Base-by-base conservation (phyloP, 2,888 invertebrate genomes). In the Drosophila putrida region DNA sequence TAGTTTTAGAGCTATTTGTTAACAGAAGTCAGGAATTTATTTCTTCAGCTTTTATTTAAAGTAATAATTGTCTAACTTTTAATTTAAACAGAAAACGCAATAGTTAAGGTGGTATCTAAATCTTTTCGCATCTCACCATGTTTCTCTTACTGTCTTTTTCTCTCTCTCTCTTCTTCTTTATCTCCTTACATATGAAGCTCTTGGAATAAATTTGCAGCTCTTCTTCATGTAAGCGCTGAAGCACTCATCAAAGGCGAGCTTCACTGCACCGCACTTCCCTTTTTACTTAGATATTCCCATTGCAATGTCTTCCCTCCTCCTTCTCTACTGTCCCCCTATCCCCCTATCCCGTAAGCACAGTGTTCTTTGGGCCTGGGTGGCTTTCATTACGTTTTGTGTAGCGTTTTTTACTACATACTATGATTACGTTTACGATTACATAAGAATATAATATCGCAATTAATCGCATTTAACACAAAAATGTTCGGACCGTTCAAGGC, bases 371-470 rank as follows among this genome's bases (percentile, higher is more conserved):
- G 28, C 20, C 25, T 53, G 65, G 72, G 61, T 81, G 70, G 71
- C 82, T 71, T 62, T 63, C 62, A 75, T 82, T 80, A 64, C 76
- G 75, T 81, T 81, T 84, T 71, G 70, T 75, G 87, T 71, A 69
- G 70, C 73, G 78, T 69, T 87, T 78, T 76, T 80, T 72, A 76
- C 72, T 77, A 65, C 75, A 62, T 75, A 88, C 83, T 74, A 71
- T 82, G 89, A 84, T 85, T 89, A 88, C 85, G 80, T 85, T 85
- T 89, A 89, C 84, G 84, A 85, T 85, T 88, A 88, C 87, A 90
- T 88, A 87, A 90, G 90, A 90, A 90, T 88, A 86, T 88, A 88
- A 88, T 88, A 90, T 88, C 88, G 87, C 87, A 90, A 87, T 87
- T 87, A 87, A 90, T 87, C 87, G 87, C 87, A 64, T 87, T 87